A percentile compares a stretch with the other conserved stretches of the same genome.
Conservation (phyloP, 2,797 vertebrate genomes). For the Tapirus indicus region DNA sequence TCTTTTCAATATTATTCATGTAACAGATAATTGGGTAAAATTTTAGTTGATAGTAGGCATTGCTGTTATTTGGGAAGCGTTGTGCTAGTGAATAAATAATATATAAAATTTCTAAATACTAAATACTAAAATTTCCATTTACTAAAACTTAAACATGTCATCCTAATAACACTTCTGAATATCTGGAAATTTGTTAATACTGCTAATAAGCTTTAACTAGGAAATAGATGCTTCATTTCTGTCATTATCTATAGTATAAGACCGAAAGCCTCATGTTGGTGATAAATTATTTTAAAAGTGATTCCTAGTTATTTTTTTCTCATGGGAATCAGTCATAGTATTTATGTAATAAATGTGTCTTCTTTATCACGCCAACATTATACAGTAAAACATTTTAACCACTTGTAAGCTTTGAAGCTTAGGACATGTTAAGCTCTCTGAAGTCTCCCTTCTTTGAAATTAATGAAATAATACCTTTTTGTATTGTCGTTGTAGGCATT, state of each 20-base stretch:
- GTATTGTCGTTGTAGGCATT: conserved; percentile 5
- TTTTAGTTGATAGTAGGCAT: conserved; percentile 31
- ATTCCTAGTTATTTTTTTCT: conserved; percentile 44
- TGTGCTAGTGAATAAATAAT: conserved; percentile 33
- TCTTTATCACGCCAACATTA: background rate
- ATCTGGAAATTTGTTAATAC: background rate
- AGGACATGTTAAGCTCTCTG: background rate
- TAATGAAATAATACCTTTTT: conserved; percentile 36
- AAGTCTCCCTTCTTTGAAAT: conserved; percentile 43
- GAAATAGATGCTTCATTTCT: conserved; percentile 24
- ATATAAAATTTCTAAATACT: conserved; percentile 48
- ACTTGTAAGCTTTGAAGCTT: conserved; percentile 16
- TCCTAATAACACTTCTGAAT: conserved; percentile 34
- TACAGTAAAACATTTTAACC: conserved; percentile 18
- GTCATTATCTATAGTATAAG: background rate
- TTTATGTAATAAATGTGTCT: conserved; percentile 35
- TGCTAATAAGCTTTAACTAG: conserved; percentile 49
- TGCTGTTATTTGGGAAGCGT: conserved; percentile 51
- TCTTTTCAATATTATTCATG: conserved; percentile 48
- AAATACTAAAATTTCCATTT: no score
- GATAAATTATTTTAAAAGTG: conserved; percentile 59
- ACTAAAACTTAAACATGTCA: conserved; percentile 30
- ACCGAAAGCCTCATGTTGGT: conserved; percentile 21
- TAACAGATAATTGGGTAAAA: conserved; percentile 23
- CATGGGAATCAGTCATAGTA: background rate